A percentile compares a stretch with the other conserved stretches of the same genome.
phyloP scores from a whole-genome alignment of 2,888 invertebrate species.

The Metallyticus violacea region DNA sequence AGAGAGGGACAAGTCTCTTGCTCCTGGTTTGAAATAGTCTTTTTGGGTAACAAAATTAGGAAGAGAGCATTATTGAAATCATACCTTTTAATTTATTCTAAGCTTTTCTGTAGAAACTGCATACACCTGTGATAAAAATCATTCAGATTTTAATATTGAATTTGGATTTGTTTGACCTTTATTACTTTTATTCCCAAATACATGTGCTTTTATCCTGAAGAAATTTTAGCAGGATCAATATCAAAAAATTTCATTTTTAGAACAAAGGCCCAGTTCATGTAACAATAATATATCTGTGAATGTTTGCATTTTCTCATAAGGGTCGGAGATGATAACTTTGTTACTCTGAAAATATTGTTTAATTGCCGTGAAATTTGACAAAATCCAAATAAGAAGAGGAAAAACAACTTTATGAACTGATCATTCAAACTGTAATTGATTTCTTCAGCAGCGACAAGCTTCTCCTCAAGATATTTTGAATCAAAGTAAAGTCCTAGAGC shows the following conservation, averaged over 20 bases:
- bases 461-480: background rate
- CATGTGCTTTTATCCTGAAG: background rate
- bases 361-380: background rate
- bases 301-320: constrained; percentile 1
- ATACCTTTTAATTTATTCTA: background rate
- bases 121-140: background rate
- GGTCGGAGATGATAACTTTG: background rate
- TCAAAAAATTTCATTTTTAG: background rate
- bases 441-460: background rate
- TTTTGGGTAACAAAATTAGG: background rate
- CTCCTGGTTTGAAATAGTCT: background rate
- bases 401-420: background rate
- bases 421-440: background rate
- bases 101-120: background rate
- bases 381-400: background rate
- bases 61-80: background rate
- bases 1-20: background rate
- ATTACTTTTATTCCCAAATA: background rate
- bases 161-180: background rate
- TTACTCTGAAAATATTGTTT: no score
- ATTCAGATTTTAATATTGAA: background rate
- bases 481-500: background rate
- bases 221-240: background rate
- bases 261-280: background rate
- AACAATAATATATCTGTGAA: background rate